Conservation (phyloP, 2,113 vertebrate genomes). For the Hyaena hyaena region DNA sequence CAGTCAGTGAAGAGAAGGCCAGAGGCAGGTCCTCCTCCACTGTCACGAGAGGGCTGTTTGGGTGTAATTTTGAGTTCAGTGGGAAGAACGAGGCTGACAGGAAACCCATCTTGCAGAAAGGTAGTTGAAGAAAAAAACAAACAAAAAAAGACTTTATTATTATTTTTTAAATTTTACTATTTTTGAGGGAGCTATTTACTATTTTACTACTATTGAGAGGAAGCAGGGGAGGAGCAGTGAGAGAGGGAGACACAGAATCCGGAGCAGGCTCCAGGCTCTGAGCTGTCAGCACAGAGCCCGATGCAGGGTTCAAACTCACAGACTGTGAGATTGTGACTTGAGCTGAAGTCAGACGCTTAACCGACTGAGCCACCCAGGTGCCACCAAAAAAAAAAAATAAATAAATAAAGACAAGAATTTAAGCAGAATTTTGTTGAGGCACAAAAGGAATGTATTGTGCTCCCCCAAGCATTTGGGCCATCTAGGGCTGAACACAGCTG, state of each 20-base stretch:
- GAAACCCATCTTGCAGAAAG: not conserved
- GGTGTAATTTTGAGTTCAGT: not conserved
- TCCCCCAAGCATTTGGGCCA: fast-evolving
- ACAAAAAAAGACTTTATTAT: not conserved
- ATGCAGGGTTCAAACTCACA: too few species aligned
- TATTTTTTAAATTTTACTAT: too few species aligned
- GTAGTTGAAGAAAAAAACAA: not conserved
- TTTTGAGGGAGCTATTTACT: too few species aligned
- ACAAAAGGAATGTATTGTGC: not conserved
- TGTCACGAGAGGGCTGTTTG: not conserved
- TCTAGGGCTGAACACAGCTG: fast-evolving
- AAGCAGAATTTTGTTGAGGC: not conserved
- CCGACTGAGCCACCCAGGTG: too few species aligned
- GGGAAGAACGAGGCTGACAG: not conserved
- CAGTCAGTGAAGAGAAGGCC: not conserved
- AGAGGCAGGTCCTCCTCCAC: not conserved
- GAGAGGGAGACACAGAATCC: too few species aligned
- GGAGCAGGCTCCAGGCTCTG: too few species aligned
- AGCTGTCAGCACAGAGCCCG: too few species aligned
- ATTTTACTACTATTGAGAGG: too few species aligned
- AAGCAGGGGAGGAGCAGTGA: too few species aligned
- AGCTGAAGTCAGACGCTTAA: too few species aligned
- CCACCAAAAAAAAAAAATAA: not conserved
- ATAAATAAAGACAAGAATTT: not conserved
- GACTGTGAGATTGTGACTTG: too few species aligned